Percentiles rank a stretch among this genome's conserved stretches.
These are phyloP conservation scores for Cotesia congregata DNA, from an alignment of 2,888 invertebrate genomes.

Conservation along the genomic window DNA sequence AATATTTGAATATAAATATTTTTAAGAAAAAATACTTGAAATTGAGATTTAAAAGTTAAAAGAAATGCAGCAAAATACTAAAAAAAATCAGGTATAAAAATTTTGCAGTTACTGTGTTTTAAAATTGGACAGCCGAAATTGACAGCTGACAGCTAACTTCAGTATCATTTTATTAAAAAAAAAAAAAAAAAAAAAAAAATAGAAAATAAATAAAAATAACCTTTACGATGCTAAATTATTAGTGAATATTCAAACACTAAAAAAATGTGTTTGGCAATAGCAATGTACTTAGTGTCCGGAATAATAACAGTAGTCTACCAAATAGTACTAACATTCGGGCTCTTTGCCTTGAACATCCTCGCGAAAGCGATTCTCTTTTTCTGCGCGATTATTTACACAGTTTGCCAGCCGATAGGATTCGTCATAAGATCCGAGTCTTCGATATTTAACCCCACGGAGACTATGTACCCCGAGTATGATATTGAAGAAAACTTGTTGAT, in stretches of 20 bases:
- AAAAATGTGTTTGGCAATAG: conserved; percentile 54
- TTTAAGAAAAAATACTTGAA: no score
- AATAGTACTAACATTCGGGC: conserved; percentile 46
- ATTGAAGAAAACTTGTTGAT: conserved; percentile 52
- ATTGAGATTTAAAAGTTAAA: no score
- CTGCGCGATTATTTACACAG: conserved; percentile 50
- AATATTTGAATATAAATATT: no score
- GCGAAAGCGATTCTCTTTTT: conserved; percentile 49
- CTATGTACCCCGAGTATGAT: conserved; percentile 58
- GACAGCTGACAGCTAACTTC: conserved; percentile 10
- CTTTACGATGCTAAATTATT: conserved; percentile 19
- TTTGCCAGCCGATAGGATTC: conserved; percentile 42
- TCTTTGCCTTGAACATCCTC: conserved; percentile 49
- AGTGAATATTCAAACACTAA: background rate
- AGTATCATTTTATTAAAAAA: background rate
- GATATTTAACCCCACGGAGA: conserved; percentile 47
- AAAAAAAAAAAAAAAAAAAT: no score
- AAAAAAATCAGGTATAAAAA: no score
- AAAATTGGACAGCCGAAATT: no score
- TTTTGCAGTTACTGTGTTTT: no score
- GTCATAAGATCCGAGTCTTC: conserved; percentile 19
- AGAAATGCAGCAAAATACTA: no score
- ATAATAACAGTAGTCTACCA: conserved; percentile 48
- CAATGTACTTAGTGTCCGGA: conserved; percentile 53
- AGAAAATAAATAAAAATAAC: background rate